These are phyloP conservation scores for Anoplophora glabripennis DNA, from an alignment of 1,140 invertebrate genomes.

Conservation along the genomic window DNA sequence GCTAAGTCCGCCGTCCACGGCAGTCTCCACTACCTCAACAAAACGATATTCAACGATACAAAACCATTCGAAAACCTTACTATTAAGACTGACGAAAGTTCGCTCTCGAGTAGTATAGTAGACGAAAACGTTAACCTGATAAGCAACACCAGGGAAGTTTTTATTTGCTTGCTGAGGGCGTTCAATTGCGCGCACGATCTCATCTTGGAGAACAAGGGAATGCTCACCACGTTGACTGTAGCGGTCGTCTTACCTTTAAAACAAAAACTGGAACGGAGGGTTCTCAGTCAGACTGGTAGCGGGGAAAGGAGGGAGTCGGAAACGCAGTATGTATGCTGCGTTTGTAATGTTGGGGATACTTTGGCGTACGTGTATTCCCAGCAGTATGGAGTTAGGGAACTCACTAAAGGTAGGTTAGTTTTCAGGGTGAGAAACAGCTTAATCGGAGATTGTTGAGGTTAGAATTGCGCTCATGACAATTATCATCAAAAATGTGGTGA, in stretches of 20 bases:
- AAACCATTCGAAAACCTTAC: conserved; percentile 43
- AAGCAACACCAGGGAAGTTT: conserved; percentile 55
- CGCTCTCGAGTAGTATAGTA: conserved; percentile 6
- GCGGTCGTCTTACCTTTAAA: conserved; percentile 69
- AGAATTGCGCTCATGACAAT: too few relatives aligned
- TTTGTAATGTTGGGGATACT: conserved; percentile 89
- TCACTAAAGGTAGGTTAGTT: conserved; percentile 60
- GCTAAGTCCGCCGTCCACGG: conserved; percentile 85
- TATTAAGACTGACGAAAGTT: conserved; percentile 33
- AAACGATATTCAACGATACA: conserved; percentile 63
- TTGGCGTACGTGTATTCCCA: conserved; percentile 85
- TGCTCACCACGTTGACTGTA: conserved; percentile 82
- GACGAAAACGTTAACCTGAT: conserved; percentile 32
- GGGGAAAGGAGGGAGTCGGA: conserved; percentile 16
- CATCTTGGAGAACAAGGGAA: conserved; percentile 82
- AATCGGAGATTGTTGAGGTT: too few relatives aligned
- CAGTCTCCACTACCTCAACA: conserved; percentile 81
- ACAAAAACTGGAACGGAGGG: conserved; percentile 16
- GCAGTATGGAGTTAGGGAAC: conserved; percentile 69
- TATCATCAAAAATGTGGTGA: too few relatives aligned
- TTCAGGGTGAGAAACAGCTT: too few relatives aligned
- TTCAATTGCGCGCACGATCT: conserved; percentile 86
- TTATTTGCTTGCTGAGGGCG: conserved; percentile 74
- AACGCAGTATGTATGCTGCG: conserved; percentile 75
- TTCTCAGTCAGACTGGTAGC: conserved; percentile 8